phyloP scores from a whole-genome alignment of 2,797 vertebrate species.

The Acropternis orthonyx region DNA sequence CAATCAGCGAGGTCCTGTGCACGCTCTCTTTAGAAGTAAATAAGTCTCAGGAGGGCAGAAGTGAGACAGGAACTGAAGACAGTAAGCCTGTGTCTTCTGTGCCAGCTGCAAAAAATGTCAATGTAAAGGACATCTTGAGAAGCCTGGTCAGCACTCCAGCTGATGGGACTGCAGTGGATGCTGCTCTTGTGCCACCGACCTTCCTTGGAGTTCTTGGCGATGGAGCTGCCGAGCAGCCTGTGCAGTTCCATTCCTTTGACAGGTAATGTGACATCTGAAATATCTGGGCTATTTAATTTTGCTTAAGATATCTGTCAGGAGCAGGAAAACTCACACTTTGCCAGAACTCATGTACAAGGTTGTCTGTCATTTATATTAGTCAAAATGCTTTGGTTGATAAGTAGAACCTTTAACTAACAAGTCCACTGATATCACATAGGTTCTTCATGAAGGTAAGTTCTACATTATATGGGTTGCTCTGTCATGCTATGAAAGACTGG shows the following conservation, averaged over 20 bases:
- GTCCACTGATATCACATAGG: background rate
- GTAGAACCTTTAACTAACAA: background rate
- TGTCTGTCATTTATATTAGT: background rate
- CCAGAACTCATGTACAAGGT: background rate
- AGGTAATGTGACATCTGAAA: constrained; percentile 77
- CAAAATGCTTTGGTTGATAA: background rate
- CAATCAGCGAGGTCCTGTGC: constrained; percentile 89
- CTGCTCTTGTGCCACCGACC: constrained; percentile 83
- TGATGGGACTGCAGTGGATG: constrained; percentile 84
- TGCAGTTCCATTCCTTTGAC: constrained; percentile 93
- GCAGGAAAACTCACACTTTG: background rate
- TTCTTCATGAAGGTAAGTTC: background rate
- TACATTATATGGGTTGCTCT: background rate
- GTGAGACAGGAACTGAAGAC: constrained; percentile 64
- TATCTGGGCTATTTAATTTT: background rate
- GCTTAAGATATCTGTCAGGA: background rate
- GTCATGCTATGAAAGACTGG: background rate
- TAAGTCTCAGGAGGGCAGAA: constrained; percentile 75
- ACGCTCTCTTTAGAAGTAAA: constrained; percentile 91
- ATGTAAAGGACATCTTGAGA: constrained; percentile 94
- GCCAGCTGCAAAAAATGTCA: constrained; percentile 84
- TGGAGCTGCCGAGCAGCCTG: constrained; percentile 76
- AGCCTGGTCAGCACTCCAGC: constrained; percentile 88
- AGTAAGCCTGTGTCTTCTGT: constrained; percentile 47
- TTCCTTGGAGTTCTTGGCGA: constrained; percentile 86